Conservation (phyloP, 2,888 invertebrate genomes). For the Timandra comae region DNA sequence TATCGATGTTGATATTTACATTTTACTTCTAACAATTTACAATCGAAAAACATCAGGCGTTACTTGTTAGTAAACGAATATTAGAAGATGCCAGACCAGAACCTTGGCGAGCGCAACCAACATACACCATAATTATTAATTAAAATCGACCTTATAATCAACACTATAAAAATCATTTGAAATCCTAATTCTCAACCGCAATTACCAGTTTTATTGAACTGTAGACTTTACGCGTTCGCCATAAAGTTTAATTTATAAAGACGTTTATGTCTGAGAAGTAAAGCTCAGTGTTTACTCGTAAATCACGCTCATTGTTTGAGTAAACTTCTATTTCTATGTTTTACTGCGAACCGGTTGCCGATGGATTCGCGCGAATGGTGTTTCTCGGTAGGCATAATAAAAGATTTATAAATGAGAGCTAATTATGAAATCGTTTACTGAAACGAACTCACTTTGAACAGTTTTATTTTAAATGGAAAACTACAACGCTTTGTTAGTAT, state of each 20-base stretch:
- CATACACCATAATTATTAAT: conserved; percentile 63
- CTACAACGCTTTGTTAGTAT: too few relatives aligned
- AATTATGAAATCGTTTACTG: conserved; percentile 36
- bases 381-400: conserved; percentile 44
- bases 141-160: conserved; percentile 4
- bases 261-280: too few relatives aligned
- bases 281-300: conserved; percentile 58
- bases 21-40: conserved; percentile 40
- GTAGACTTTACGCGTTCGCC: too few relatives aligned
- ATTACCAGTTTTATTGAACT: too few relatives aligned
- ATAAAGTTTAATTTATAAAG: too few relatives aligned
- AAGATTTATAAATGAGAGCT: too few relatives aligned
- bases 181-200: too few relatives aligned
- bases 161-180: too few relatives aligned
- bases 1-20: too few relatives aligned
- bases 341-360: conserved; percentile 53
- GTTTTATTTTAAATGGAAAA: too few relatives aligned
- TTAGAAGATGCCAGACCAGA: conserved; percentile 38
- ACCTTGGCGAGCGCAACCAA: conserved; percentile 65
- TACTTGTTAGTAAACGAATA: conserved; percentile 65
- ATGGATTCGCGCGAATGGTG: conserved; percentile 51
- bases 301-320: conserved; percentile 72
- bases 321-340: conserved; percentile 70
- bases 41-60: conserved; percentile 55
- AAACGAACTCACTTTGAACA: too few relatives aligned